phyloP scores from a whole-genome alignment of 2,797 vertebrate species.

The Phalloptychus januarius region DNA sequence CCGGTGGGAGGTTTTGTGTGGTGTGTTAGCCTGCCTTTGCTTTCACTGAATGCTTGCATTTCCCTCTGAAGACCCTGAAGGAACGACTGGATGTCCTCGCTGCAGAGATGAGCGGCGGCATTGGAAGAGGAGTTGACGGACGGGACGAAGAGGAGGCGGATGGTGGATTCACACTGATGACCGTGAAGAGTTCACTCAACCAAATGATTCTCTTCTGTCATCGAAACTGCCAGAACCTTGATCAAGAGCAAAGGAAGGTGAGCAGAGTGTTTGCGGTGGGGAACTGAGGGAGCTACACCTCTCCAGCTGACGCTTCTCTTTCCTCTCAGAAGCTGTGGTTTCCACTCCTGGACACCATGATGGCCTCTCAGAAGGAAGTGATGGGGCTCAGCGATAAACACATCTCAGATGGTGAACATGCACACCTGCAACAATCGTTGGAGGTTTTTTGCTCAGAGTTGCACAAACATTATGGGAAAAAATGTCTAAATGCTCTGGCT shows the following conservation, averaged over 20 bases:
- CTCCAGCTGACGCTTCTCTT: not conserved
- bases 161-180: conserved; percentile 64
- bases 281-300: not conserved
- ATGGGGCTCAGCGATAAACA: conserved; percentile 71
- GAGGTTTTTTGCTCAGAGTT: not conserved
- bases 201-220: conserved; percentile 90
- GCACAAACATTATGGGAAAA: not conserved
- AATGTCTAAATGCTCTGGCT: not conserved
- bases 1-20: not conserved
- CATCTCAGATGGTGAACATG: conserved; percentile 83
- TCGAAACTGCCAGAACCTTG: conserved; percentile 87
- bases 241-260: conserved; percentile 92
- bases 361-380: conserved; percentile 91
- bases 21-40: not conserved
- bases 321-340: conserved; percentile 89
- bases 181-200: conserved; percentile 81
- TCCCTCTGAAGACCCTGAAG: conserved; percentile 81
- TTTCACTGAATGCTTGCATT: not conserved
- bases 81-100: conserved; percentile 80
- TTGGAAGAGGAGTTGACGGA: not conserved
- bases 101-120: conserved; percentile 45
- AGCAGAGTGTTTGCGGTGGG: not conserved
- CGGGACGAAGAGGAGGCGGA: conserved; percentile 11
- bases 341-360: conserved; percentile 93
- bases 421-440: not conserved